phyloP scores from a whole-genome alignment of 2,113 vertebrate genomes.

The Polypterus bichir region DNA sequence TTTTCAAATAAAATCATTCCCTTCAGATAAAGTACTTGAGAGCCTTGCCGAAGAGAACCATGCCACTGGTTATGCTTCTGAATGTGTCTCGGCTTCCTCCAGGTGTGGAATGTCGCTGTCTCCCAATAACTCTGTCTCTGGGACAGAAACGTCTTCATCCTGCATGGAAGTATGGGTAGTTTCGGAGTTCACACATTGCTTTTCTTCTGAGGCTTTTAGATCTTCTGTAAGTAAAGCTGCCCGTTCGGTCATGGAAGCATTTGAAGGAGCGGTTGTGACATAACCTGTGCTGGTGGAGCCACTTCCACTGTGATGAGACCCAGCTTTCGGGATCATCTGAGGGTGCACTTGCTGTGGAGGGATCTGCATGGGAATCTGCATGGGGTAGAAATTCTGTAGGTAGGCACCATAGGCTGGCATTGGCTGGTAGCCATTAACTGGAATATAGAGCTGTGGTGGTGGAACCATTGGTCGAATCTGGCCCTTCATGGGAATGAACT shows the following conservation, averaged over 20 bases:
- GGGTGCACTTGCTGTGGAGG: conserved; percentile 74
- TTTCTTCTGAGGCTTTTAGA: conserved; percentile 45
- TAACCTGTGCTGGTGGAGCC: conserved; percentile 94
- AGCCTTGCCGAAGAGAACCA: conserved; percentile 20
- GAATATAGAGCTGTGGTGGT: conserved; percentile 83
- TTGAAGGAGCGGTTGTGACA: conserved; percentile 80
- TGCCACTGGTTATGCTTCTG: conserved; percentile 53
- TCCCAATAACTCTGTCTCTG: conserved; percentile 79
- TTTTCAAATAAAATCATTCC: conserved; percentile 20
- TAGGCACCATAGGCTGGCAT: conserved; percentile 81
- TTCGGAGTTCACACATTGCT: conserved; percentile 43
- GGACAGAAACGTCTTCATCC: conserved; percentile 64
- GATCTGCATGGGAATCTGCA: conserved; percentile 88
- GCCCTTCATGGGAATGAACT: conserved; percentile 82
- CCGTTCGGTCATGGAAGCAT: conserved; percentile 62
- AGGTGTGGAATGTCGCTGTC: conserved; percentile 66
- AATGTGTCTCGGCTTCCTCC: conserved; percentile 53
- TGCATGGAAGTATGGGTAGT: conserved; percentile 52
- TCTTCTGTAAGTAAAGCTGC: conserved; percentile 61
- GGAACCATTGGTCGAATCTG: conserved; percentile 79
- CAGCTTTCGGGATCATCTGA: conserved; percentile 69
- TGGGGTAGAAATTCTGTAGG: conserved; percentile 88
- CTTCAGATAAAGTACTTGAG: conserved; percentile 31
- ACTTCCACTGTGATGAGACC: conserved; percentile 86
- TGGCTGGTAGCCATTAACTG: conserved; percentile 87